Evolutionary conservation across 2,888 invertebrate genomes (phyloP).

Genomic region (Caenorhabditis zanzibari): DNA sequence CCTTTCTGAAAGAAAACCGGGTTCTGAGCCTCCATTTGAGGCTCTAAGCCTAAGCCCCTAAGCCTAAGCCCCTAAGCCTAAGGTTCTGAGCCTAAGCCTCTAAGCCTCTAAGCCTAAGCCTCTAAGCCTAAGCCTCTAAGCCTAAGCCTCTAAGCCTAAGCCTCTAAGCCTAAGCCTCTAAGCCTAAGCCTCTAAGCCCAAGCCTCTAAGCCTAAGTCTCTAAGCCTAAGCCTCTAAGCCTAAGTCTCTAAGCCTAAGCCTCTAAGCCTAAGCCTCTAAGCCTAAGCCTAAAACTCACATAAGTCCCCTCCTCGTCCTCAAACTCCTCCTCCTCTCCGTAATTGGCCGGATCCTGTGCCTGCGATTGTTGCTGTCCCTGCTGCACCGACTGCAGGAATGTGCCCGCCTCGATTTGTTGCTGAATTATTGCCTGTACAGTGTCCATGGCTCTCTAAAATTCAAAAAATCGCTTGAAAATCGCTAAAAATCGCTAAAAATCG

Average conservation of each 20-base stretch:
- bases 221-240: too few species aligned
- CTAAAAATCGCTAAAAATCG: too few species aligned
- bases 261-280: too few species aligned
- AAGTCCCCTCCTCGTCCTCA: slow-evolving; percentile 53
- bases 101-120: slow-evolving; percentile 30
- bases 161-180: too few species aligned
- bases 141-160: too few species aligned
- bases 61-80: too few species aligned
- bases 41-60: too few species aligned
- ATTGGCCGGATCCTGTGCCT: slow-evolving; percentile 16
- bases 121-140: too few species aligned
- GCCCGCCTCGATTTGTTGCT: slow-evolving; percentile 64
- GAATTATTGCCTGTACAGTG: slow-evolving; percentile 63
- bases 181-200: too few species aligned
- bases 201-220: too few species aligned
- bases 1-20: slow-evolving; percentile 32
- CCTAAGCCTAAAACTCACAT: slow-evolving; percentile 12
- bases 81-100: slow-evolving; percentile 9
- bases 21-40: too few species aligned
- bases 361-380: slow-evolving; percentile 39
- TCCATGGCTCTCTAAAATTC: slow-evolving; percentile 39
- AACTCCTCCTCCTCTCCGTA: slow-evolving; percentile 47
- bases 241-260: not conserved
- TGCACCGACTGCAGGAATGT: slow-evolving; percentile 60
- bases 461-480: too few species aligned